phyloP scores from a whole-genome alignment of 2,113 vertebrate genomes.

The Sylvilagus bachmani region DNA sequence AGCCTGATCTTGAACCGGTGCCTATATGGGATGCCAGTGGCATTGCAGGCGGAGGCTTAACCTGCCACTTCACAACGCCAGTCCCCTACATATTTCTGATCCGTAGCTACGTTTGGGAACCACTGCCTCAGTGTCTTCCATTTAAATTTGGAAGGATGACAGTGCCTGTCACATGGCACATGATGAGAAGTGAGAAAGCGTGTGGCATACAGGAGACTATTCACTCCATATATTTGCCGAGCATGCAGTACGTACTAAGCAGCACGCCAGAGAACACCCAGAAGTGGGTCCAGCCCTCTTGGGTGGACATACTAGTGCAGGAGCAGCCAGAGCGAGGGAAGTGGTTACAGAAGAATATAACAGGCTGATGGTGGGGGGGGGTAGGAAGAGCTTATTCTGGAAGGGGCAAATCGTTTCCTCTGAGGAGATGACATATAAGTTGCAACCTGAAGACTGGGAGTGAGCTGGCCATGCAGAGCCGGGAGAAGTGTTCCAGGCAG shows the following conservation, averaged over 20 bases:
- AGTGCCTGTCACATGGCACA: not conserved
- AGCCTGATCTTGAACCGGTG: no score
- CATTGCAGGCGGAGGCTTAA: no score
- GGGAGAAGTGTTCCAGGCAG: not conserved
- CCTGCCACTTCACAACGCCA: no score
- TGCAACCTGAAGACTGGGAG: not conserved
- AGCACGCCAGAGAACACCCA: not conserved
- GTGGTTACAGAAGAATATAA: not conserved
- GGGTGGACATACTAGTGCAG: not conserved
- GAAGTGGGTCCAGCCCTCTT: not conserved
- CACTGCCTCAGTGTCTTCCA: not conserved
- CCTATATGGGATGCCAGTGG: no score
- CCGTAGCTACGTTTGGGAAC: slow-evolving; percentile 1
- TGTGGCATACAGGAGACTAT: not conserved
- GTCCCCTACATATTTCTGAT: not conserved
- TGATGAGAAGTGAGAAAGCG: not conserved
- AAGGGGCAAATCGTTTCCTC: not conserved
- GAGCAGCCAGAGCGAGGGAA: not conserved
- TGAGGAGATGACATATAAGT: not conserved
- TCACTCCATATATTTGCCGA: not conserved
- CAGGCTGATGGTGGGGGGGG: not conserved
- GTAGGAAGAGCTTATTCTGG: not conserved
- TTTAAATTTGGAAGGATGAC: not conserved
- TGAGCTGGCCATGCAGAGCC: not conserved
- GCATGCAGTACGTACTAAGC: not conserved